A percentile compares a stretch with the other conserved stretches of the same genome.
These are phyloP conservation scores for Melanostoma mellinum DNA, from an alignment of 2,888 invertebrate genomes.

Conservation along the genomic window DNA sequence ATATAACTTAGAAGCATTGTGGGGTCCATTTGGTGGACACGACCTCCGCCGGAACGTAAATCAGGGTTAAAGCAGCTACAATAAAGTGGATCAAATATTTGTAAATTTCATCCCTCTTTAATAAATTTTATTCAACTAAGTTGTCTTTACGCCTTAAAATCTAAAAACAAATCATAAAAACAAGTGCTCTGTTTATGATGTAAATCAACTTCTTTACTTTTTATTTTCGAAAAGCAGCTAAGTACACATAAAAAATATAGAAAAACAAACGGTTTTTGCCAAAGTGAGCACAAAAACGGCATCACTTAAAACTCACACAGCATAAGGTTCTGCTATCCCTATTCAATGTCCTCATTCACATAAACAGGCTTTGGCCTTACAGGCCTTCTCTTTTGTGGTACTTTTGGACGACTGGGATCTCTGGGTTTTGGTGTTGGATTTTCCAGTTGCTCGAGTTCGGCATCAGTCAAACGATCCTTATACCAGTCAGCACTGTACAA, in stretches of 20 bases:
- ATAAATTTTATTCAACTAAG: too few relatives aligned
- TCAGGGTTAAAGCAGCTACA: too few relatives aligned
- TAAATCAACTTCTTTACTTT: conserved; percentile 6
- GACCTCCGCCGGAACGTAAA: too few relatives aligned
- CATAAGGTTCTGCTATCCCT: conserved; percentile 41
- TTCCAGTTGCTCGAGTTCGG: conserved; percentile 90
- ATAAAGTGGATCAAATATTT: too few relatives aligned
- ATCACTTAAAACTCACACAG: conserved; percentile 45
- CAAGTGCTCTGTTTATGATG: too few relatives aligned
- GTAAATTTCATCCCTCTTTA: too few relatives aligned
- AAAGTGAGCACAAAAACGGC: conserved; percentile 57
- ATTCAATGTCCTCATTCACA: conserved; percentile 75
- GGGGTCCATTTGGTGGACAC: too few relatives aligned
- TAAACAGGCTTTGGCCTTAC: conserved; percentile 74
- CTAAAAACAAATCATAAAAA: too few relatives aligned
- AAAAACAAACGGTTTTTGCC: conserved; percentile 38
- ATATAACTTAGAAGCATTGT: too few relatives aligned
- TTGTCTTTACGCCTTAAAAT: too few relatives aligned
- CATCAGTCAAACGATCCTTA: conserved; percentile 91
- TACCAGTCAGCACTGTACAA: conserved; percentile 93
- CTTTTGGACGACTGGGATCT: conserved; percentile 83
- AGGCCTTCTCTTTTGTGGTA: conserved; percentile 79
- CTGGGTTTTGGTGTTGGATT: conserved; percentile 87
- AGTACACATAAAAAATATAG: conserved; percentile 33
- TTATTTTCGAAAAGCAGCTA: conserved; percentile 41